Conservation (phyloP, 2,797 vertebrate species). For the Setipinna tenuifilis region DNA sequence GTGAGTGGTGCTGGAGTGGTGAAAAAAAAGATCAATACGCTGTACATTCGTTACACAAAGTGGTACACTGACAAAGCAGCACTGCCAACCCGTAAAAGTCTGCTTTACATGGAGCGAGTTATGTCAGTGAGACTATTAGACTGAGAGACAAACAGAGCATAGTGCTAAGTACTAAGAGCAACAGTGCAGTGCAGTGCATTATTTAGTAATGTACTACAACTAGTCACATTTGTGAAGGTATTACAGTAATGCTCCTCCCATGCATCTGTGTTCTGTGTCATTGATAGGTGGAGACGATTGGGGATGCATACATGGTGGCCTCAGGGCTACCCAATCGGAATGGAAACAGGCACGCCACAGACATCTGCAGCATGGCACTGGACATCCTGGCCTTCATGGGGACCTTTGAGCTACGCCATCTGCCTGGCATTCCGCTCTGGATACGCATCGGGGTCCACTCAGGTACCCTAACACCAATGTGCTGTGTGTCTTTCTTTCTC, state of each 20-base stretch:
- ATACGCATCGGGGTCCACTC: constrained; percentile 96
- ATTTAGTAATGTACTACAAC: too few species aligned
- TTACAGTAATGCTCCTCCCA: neutral
- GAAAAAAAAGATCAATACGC: neutral
- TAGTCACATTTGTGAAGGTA: too few species aligned
- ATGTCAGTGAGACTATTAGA: too few species aligned
- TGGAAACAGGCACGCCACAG: constrained; percentile 90
- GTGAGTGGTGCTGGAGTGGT: constrained; percentile 62
- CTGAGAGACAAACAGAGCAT: neutral
- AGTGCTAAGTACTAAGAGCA: too few species aligned
- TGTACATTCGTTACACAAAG: too few species aligned
- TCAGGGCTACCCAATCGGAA: constrained; percentile 91
- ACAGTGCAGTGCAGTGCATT: too few species aligned
- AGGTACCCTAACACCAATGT: constrained; percentile 70
- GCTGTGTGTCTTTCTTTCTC: too few species aligned
- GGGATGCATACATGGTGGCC: constrained; percentile 96
- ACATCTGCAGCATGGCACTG: constrained; percentile 94
- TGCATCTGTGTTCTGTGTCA: too few species aligned
- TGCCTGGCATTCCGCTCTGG: constrained; percentile 92
- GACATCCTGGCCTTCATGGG: constrained; percentile 93
- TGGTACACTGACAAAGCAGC: too few species aligned
- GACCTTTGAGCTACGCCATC: constrained; percentile 88
- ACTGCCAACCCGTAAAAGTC: too few species aligned
- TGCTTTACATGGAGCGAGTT: too few species aligned
- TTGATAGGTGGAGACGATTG: constrained; percentile 93